A percentile compares a stretch with the other conserved stretches of the same genome.
Evolutionary conservation across 2,888 invertebrate genomes (phyloP).

Genomic region (Parnassius apollo): DNA sequence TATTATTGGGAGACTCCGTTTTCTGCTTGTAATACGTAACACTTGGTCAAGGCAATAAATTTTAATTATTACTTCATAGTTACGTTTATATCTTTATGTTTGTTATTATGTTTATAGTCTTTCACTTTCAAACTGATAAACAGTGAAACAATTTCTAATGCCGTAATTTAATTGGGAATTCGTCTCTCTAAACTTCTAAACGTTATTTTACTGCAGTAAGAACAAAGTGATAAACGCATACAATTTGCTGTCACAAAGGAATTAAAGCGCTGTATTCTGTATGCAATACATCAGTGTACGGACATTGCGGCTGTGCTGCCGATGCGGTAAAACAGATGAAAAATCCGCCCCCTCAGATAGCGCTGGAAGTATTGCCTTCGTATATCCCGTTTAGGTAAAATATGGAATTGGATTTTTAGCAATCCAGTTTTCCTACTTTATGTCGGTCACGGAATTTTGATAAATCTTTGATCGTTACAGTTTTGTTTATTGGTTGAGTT

Average conservation of each 20-base stretch:
- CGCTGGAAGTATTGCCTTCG: constrained; percentile 14
- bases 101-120: too few relatives aligned
- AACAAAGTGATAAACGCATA: constrained; percentile 10
- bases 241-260: constrained; percentile 6
- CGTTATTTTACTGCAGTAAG: not conserved
- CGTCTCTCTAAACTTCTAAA: too few relatives aligned
- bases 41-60: too few relatives aligned
- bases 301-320: constrained; percentile 22
- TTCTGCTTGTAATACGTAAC: too few relatives aligned
- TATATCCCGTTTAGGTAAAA: constrained; percentile 23
- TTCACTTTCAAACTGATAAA: too few relatives aligned
- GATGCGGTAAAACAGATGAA: constrained; percentile 20
- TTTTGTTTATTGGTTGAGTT: constrained; percentile 1
- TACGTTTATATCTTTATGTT: too few relatives aligned
- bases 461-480: constrained; percentile 10
- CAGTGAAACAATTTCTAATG: too few relatives aligned
- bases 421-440: constrained; percentile 22
- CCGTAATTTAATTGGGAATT: too few relatives aligned
- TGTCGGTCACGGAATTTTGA: constrained; percentile 1
- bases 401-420: constrained; percentile 23
- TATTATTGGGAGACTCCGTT: too few relatives aligned
- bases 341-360: constrained; percentile 15
- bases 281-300: constrained; percentile 20
- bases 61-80: too few relatives aligned
- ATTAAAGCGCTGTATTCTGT: constrained; percentile 17